Evolutionary conservation across 2,797 vertebrate genomes (phyloP).

Genomic region (Mionectes olivaceus): DNA sequence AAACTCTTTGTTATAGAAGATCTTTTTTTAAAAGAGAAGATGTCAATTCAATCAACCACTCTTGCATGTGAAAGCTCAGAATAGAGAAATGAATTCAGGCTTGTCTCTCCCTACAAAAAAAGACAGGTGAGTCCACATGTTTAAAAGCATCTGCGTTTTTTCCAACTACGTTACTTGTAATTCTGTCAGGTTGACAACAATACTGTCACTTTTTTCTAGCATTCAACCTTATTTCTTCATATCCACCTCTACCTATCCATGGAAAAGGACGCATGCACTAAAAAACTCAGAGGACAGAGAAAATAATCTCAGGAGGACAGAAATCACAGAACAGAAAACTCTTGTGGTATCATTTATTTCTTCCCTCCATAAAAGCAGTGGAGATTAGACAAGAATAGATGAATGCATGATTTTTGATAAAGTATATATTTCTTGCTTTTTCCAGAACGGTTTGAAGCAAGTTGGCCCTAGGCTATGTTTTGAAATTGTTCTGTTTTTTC

Average conservation of each 20-base stretch:
- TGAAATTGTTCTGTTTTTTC: not conserved
- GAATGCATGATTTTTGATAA: not conserved
- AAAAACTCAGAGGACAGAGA: not conserved
- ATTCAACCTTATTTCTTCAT: not conserved
- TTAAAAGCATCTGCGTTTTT: not conserved
- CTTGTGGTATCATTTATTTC: not conserved
- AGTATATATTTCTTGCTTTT: not conserved
- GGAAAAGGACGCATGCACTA: not conserved
- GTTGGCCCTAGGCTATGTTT: not conserved
- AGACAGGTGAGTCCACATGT: not conserved
- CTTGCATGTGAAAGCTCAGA: not conserved
- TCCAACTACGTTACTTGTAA: not conserved
- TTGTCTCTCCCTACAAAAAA: not conserved
- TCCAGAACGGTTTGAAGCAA: not conserved
- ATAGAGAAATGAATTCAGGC: not conserved
- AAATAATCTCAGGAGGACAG: not conserved
- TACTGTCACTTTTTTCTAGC: not conserved
- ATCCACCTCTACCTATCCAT: not conserved
- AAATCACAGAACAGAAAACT: not conserved
- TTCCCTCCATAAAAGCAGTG: not conserved
- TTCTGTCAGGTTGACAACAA: not conserved
- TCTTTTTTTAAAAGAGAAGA: not conserved
- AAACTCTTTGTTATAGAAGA: not conserved
- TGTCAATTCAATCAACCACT: not conserved
- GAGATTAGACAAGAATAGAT: not conserved